phyloP scores from a whole-genome alignment of 2,113 vertebrate genomes.

The Paradoxurus hermaphroditus region DNA sequence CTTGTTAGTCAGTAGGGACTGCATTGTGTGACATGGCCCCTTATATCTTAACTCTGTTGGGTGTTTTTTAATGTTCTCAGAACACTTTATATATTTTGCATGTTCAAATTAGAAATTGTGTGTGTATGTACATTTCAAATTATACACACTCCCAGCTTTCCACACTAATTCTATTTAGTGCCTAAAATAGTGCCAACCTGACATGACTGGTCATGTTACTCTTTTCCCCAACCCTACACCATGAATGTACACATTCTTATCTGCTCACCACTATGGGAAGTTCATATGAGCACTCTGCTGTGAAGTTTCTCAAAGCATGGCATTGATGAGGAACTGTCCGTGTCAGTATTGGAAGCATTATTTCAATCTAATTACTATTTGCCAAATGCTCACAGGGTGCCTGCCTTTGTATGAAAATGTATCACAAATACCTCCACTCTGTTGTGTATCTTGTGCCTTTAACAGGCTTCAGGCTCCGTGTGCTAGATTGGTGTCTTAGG shows the following conservation, averaged over 20 bases:
- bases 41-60: neutral
- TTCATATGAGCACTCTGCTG: neutral
- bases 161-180: neutral
- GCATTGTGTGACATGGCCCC: neutral
- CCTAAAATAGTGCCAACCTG: slow-evolving; percentile 50
- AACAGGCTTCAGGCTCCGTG: neutral
- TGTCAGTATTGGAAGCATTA: neutral
- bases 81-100: neutral
- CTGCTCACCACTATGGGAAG: slow-evolving; percentile 38
- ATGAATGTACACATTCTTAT: slow-evolving; percentile 56
- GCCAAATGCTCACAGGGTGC: neutral
- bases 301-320: slow-evolving; percentile 56
- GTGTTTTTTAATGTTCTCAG: neutral
- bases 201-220: slow-evolving; percentile 27
- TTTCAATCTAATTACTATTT: slow-evolving; percentile 12
- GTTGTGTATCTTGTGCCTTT: neutral
- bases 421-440: neutral
- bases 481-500: neutral
- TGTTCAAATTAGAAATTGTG: slow-evolving; percentile 2
- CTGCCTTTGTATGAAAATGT: neutral
- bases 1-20: neutral
- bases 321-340: neutral
- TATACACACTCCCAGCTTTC: neutral
- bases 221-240: neutral
- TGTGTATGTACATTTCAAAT: neutral